Evolutionary conservation across 2,888 invertebrate species (phyloP).

Genomic region (Aleiodes leptofemur): DNA sequence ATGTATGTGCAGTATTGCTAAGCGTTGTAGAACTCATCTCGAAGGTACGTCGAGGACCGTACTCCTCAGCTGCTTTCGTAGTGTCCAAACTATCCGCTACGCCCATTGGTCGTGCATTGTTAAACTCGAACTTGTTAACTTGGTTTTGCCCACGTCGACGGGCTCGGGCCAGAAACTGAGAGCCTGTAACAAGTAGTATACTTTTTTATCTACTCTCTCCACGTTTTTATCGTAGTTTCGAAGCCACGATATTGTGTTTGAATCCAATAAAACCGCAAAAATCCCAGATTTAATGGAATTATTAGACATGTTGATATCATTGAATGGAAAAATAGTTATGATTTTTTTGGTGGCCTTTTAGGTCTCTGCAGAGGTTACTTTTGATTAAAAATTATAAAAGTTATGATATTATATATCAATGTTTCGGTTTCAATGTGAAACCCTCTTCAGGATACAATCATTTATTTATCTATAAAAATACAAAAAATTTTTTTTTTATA

Average conservation of each 20-base stretch:
- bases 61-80: conserved; percentile 14
- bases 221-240: not conserved
- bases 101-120: conserved; percentile 57
- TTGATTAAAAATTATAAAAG: too few relatives aligned
- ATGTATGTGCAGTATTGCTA: not conserved
- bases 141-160: conserved; percentile 48
- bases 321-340: too few relatives aligned
- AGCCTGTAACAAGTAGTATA: conserved; percentile 9
- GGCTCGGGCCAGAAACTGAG: conserved; percentile 5
- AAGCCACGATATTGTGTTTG: too few relatives aligned
- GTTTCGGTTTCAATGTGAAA: too few relatives aligned
- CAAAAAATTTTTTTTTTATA: too few relatives aligned
- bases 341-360: too few relatives aligned
- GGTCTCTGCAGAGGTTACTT: too few relatives aligned
- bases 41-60: conserved; percentile 30
- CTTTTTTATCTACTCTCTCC: conserved; percentile 28
- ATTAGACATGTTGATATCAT: not conserved
- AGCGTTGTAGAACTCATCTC: conserved; percentile 36
- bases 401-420: too few relatives aligned
- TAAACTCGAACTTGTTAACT: conserved; percentile 59
- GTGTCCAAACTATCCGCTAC: conserved; percentile 43
- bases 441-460: too few relatives aligned
- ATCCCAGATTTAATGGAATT: not conserved
- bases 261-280: not conserved
- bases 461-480: too few relatives aligned